Conservation (phyloP, 2,888 invertebrate genomes). For the Nemurella pictetii region DNA sequence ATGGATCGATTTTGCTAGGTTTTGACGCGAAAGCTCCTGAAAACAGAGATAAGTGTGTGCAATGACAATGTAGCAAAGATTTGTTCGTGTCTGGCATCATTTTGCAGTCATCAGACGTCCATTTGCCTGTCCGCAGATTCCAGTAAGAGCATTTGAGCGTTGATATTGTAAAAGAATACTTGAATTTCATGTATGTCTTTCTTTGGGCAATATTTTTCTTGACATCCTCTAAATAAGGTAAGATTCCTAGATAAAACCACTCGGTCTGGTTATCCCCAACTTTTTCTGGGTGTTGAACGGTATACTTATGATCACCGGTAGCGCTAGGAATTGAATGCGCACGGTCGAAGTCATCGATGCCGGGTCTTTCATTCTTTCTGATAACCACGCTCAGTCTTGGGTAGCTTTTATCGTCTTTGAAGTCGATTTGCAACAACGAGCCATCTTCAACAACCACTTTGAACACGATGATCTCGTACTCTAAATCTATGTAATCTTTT, state of each 20-base stretch:
- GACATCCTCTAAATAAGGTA: not conserved
- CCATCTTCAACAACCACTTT: not conserved
- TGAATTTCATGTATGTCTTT: not conserved
- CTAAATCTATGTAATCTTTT: not conserved
- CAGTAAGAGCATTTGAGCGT: not conserved
- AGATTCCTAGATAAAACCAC: not conserved
- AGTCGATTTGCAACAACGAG: not conserved
- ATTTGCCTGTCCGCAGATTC: not conserved
- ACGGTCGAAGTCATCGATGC: slow-evolving; percentile 3
- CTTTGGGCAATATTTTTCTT: not conserved
- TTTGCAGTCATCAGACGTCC: not conserved
- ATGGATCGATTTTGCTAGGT: slow-evolving; percentile 30
- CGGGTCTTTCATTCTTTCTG: not conserved
- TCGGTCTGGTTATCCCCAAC: not conserved
- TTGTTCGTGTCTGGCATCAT: not conserved
- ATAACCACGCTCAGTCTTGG: not conserved
- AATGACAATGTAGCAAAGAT: not conserved
- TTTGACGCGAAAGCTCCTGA: not conserved
- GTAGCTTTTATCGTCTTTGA: not conserved
- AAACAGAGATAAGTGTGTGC: not conserved
- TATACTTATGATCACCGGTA: not conserved
- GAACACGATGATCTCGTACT: not conserved
- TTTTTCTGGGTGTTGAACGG: not conserved
- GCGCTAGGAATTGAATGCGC: not conserved
- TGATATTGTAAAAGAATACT: not conserved